Evolutionary conservation across 1,140 invertebrate genomes (phyloP), one percentile per base, ranked within the genome.

Genomic region (Tachypleus tridentatus): DNA sequence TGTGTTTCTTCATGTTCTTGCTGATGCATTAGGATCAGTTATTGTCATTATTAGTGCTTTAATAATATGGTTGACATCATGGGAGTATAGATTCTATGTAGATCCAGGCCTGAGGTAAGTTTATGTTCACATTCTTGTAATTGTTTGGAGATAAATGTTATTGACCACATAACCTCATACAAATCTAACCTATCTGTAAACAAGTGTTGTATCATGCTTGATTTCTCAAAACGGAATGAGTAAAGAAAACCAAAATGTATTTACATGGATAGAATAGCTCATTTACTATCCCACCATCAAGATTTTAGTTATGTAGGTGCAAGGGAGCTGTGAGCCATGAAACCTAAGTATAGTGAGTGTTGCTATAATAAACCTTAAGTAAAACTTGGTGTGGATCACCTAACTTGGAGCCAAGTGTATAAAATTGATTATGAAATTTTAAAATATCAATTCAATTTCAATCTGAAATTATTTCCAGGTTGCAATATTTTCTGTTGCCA

Each of bases 1-100:
- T 10, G 97, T 98, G 1, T 99, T 98, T 76, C 81, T 99, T 57
- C 97, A 99, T 78, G 88, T 99, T 5, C 75, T 99, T 4, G 97
- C 94, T 51, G 97, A 99, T 80, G 96, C 96, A 49, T 78, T 97
- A 51, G 85, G 85, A 60, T 99, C 97, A 3, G 86, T 99, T 0
- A 95, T 99, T 75, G 97, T 99, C 5, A 89, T 99, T 48, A 75
- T 81, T 10, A 97, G 94, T 60, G 93, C 93, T 5, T 76, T 95
- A 54, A 82, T 93, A 51, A 93, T 97, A 51, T 91, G 88, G 87
- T 78, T 87, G 56, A 93, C 91, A 0, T 80, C 93, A 4, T 93
- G 89, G 86, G 73, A 87, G 65, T 78, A 83, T 75, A 78, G 77
- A 70, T 83, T 82, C 75, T 97, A 97, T 76, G 89, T 98, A 71